Percentiles rank a stretch among this genome's conserved stretches.
Evolutionary conservation across 2,113 vertebrate species (phyloP).

Genomic region (Puma concolor): DNA sequence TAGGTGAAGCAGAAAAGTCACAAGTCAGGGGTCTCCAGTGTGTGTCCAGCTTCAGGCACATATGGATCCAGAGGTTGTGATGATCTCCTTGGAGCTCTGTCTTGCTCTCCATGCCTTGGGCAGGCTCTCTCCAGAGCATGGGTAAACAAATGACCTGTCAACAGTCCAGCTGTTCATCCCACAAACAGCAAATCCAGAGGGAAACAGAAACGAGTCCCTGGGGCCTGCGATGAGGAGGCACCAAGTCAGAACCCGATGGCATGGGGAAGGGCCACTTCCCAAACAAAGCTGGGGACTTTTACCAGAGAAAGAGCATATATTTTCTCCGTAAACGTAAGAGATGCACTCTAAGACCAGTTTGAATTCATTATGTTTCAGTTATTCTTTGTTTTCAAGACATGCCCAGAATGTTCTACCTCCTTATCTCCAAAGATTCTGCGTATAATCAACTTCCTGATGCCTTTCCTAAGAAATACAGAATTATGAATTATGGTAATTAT

Average conservation of each 20-base stretch:
- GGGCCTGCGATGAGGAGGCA: not conserved
- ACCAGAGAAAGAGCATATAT: not conserved
- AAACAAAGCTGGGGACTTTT: not conserved
- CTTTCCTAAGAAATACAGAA: not conserved
- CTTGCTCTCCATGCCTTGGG: accelerated
- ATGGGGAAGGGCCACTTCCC: not conserved
- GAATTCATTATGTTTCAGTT: not conserved
- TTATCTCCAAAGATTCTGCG: not conserved
- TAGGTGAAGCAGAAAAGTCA: not conserved
- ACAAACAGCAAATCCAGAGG: not conserved
- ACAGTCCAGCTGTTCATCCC: not conserved
- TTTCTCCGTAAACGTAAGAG: not conserved
- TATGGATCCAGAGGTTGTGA: not conserved
- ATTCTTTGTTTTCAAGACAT: not conserved
- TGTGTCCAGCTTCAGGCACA: not conserved
- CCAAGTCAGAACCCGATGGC: not conserved
- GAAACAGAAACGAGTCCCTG: not conserved
- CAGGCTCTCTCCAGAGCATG: not conserved
- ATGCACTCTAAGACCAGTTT: no score
- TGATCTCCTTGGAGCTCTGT: not conserved
- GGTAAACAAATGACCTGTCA: not conserved
- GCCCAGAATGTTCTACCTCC: not conserved
- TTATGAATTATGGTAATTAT: not conserved
- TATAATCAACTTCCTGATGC: not conserved
- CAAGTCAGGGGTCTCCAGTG: not conserved